phyloP scores from a whole-genome alignment of 1,140 invertebrate species.

The Euborellia annulipes region DNA sequence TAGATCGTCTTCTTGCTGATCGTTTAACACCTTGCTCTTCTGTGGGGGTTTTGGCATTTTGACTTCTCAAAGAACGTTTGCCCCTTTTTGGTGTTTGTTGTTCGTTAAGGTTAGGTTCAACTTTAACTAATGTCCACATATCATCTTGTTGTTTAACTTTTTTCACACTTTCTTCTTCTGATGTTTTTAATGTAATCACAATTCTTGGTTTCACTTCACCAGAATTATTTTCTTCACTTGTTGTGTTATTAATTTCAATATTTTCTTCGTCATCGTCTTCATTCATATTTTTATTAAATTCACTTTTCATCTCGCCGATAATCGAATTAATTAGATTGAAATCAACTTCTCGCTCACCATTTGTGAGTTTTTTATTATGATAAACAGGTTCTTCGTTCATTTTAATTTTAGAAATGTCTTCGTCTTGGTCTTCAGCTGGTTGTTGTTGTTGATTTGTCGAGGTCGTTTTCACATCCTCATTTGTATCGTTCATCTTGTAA shows the following conservation, averaged over 20 bases:
- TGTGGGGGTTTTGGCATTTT: slow-evolving; percentile 17
- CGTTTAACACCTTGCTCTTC: slow-evolving; percentile 29
- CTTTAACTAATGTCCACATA: background rate
- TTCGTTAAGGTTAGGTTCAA: background rate
- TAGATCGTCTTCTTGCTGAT: slow-evolving; percentile 30
- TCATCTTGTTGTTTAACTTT: slow-evolving; percentile 22
- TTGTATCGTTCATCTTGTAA: background rate
- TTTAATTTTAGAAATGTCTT: background rate
- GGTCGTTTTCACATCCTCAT: background rate
- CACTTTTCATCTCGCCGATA: slow-evolving; percentile 32
- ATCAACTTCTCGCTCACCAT: slow-evolving; percentile 3
- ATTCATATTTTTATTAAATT: slow-evolving; percentile 28
- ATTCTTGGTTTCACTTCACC: slow-evolving; percentile 26
- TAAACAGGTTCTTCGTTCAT: background rate
- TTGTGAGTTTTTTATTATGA: background rate
- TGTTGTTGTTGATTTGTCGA: background rate
- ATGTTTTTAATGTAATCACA: slow-evolving; percentile 29
- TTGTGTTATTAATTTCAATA: slow-evolving; percentile 10
- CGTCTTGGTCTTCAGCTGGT: background rate
- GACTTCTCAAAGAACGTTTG: slow-evolving; percentile 9
- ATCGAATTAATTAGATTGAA: slow-evolving; percentile 26
- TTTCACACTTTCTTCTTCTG: slow-evolving; percentile 29
- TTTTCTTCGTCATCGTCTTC: slow-evolving; percentile 10
- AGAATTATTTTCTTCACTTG: slow-evolving; percentile 8
- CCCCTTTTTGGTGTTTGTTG: background rate